A percentile compares a stretch with the other conserved stretches of the same genome.
phyloP scores from a whole-genome alignment of 2,797 vertebrate genomes.

The Nannoperca obscura region DNA sequence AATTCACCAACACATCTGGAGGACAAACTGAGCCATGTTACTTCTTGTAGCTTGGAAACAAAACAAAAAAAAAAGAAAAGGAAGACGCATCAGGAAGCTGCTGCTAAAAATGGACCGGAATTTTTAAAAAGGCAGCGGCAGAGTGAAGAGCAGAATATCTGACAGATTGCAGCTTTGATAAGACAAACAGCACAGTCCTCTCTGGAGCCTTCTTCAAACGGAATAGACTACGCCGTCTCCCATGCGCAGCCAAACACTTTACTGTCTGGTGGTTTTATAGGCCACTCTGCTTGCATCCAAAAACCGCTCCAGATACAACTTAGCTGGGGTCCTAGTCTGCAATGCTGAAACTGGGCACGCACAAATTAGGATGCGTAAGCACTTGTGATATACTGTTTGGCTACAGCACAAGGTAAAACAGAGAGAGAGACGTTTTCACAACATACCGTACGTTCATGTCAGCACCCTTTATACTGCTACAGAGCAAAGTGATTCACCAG shows the following conservation, averaged over 20 bases:
- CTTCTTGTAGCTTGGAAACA: constrained; percentile 38
- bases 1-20: constrained; percentile 18
- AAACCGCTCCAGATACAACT: constrained; percentile 42
- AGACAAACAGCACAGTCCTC: constrained; percentile 49
- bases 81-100: constrained; percentile 27
- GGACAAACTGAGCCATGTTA: constrained; percentile 14
- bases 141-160: constrained; percentile 50
- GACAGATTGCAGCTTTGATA: constrained; percentile 71
- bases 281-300: constrained; percentile 50
- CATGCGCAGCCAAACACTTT: constrained; percentile 50
- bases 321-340: constrained; percentile 42
- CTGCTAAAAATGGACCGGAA: constrained; percentile 61
- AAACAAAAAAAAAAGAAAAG: constrained; percentile 32
- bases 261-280: constrained; percentile 63
- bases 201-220: constrained; percentile 52
- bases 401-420: constrained; percentile 6
- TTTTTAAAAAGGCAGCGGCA: constrained; percentile 26
- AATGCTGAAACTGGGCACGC: constrained; percentile 30
- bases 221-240: constrained; percentile 47
- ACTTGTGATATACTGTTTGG: constrained; percentile 27
- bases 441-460: constrained; percentile 23
- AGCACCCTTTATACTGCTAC: constrained; percentile 11
- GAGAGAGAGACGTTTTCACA: constrained; percentile 7
- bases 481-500: constrained; percentile 30
- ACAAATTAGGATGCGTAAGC: constrained; percentile 28